These are phyloP conservation scores for Garra rufa DNA, from an alignment of 2,113 vertebrate species.

Conservation along the genomic window DNA sequence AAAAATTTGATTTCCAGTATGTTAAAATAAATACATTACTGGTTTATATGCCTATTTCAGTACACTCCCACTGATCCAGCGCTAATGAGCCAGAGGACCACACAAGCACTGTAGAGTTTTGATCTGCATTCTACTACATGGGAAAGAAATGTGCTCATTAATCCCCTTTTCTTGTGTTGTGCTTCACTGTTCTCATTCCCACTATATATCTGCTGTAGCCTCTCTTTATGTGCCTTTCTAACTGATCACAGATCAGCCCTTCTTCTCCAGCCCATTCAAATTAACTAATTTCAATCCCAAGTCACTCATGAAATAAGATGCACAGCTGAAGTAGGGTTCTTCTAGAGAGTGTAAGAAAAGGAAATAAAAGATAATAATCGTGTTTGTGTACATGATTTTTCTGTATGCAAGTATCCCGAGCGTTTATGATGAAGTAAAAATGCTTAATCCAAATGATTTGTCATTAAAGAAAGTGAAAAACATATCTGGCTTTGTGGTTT, in stretches of 20 bases:
- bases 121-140: not conserved
- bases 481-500: not conserved
- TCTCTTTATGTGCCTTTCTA: conserved; percentile 25
- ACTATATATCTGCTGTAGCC: not conserved
- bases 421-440: conserved; percentile 15
- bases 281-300: not conserved
- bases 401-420: not conserved
- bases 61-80: not conserved
- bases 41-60: not conserved
- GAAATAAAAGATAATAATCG: not conserved
- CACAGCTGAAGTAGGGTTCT: not conserved
- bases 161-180: not conserved
- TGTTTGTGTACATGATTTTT: not conserved
- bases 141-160: conserved; percentile 10
- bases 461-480: conserved; percentile 5
- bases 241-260: conserved; percentile 16
- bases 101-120: not conserved
- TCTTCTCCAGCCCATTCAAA: not conserved
- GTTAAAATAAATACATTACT: not conserved
- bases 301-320: conserved; percentile 5
- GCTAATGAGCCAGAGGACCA: not conserved
- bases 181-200: not conserved
- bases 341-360: not conserved
- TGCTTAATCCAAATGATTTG: conserved; percentile 13
- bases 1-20: not conserved